Evolutionary conservation across 2,113 vertebrate genomes (phyloP).

Genomic region (Puffinus mauretanicus): DNA sequence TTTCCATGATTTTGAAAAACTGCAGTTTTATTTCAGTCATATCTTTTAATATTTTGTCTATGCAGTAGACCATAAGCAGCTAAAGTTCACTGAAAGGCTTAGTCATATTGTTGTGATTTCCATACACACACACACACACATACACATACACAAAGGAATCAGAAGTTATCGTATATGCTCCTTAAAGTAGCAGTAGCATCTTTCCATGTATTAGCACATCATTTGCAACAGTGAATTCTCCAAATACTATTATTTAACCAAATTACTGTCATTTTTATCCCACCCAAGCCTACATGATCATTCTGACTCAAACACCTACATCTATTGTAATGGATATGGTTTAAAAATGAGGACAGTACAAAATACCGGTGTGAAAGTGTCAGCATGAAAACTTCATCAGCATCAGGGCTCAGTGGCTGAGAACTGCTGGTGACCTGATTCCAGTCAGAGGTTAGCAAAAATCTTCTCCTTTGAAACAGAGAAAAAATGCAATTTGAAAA

Average conservation of each 20-base stretch:
- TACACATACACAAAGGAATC: not conserved
- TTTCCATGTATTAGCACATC: not conserved
- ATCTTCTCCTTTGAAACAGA: constrained; percentile 34
- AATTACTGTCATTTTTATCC: not conserved
- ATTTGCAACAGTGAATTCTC: not conserved
- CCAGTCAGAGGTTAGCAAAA: not conserved
- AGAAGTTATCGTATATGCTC: not conserved
- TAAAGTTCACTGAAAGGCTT: not conserved
- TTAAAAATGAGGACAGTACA: not conserved
- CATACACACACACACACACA: not conserved
- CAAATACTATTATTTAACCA: not conserved
- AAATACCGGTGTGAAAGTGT: not conserved
- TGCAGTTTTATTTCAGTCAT: not conserved
- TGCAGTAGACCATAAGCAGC: not conserved
- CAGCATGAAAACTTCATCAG: not conserved
- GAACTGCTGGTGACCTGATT: not conserved
- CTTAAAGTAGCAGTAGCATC: not conserved
- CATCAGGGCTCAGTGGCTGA: not conserved
- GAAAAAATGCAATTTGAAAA: constrained; percentile 44
- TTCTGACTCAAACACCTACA: not conserved
- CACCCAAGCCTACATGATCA: not conserved
- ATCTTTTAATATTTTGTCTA: not conserved
- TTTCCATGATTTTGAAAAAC: not conserved
- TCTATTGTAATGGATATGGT: not conserved
- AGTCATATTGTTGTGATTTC: not conserved